A percentile compares a stretch with the other conserved stretches of the same genome.
Evolutionary conservation across 2,888 invertebrate genomes (phyloP).

Genomic region (Cheilosia vernalis): DNA sequence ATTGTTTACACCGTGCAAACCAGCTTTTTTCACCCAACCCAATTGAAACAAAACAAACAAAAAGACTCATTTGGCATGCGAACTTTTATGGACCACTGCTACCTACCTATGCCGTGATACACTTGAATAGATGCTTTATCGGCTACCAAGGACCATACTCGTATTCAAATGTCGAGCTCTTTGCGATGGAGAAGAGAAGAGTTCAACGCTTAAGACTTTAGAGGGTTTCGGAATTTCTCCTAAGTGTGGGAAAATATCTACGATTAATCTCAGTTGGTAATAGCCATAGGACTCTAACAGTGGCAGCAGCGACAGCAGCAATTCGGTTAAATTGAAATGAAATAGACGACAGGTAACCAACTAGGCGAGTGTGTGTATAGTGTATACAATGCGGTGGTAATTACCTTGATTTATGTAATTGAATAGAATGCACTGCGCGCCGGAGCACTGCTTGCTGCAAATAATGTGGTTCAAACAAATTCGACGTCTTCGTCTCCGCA

Average conservation of each 20-base stretch:
- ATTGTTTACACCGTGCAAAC: conserved; percentile 63
- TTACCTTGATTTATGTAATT: conserved; percentile 74
- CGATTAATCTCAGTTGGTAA: conserved; percentile 57
- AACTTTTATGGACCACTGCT: conserved; percentile 49
- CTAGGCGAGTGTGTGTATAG: conserved; percentile 62
- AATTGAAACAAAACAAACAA: conserved; percentile 2
- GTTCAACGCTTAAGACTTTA: conserved; percentile 23
- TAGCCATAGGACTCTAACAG: conserved; percentile 23
- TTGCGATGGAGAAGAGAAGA: conserved; percentile 24
- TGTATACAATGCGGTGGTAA: conserved; percentile 65
- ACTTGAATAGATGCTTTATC: conserved; percentile 49
- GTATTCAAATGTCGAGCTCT: conserved; percentile 63
- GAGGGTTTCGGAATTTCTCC: conserved; percentile 64
- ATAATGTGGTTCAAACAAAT: conserved; percentile 63
- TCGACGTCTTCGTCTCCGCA: conserved; percentile 62
- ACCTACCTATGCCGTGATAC: conserved; percentile 36
- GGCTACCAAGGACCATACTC: conserved; percentile 43
- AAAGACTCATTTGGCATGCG: conserved; percentile 44
- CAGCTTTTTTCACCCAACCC: conserved; percentile 26
- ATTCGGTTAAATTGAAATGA: conserved; percentile 57
- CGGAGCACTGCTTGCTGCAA: conserved; percentile 19
- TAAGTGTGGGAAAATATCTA: conserved; percentile 71
- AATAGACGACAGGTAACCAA: conserved; percentile 38
- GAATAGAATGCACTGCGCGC: conserved; percentile 55
- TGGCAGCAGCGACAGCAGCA: conserved; percentile 30